phyloP scores from a whole-genome alignment of 2,113 vertebrate species.

The Triplophysa dalaica region DNA sequence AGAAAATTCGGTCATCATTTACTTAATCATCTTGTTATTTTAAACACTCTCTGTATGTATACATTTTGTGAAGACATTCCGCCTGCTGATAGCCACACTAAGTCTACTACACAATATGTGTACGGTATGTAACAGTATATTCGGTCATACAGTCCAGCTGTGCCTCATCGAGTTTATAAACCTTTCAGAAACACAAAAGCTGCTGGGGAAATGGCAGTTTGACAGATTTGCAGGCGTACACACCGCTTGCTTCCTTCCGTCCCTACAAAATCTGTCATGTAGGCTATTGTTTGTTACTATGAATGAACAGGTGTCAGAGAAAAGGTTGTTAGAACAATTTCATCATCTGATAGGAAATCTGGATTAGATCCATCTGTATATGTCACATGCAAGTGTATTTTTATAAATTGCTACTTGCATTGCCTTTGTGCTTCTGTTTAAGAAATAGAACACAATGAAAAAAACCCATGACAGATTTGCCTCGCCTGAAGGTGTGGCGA shows the following conservation, averaged over 20 bases:
- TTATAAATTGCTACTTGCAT: not conserved
- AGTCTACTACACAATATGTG: too few species aligned
- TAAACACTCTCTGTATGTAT: too few species aligned
- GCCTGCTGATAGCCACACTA: too few species aligned
- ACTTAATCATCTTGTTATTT: too few species aligned
- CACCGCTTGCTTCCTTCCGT: not conserved
- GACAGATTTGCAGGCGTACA: not conserved
- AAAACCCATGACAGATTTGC: not conserved
- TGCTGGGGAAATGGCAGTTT: not conserved
- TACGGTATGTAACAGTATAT: too few species aligned
- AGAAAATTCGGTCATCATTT: too few species aligned
- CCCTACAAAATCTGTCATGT: not conserved
- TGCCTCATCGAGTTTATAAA: too few species aligned
- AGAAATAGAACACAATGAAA: not conserved
- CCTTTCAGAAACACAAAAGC: not conserved
- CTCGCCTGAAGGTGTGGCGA: not conserved
- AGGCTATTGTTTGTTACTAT: constrained; percentile 11
- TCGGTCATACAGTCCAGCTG: too few species aligned
- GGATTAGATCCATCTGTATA: not conserved
- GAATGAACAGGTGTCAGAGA: constrained; percentile 5
- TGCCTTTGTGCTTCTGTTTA: not conserved
- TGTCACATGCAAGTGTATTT: not conserved
- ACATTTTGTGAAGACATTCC: too few species aligned
- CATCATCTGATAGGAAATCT: constrained; percentile 8
- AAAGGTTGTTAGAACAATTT: not conserved